Base-by-base conservation (phyloP, 2,113 vertebrate genomes). In the Plecturocebus donacophilus region DNA sequence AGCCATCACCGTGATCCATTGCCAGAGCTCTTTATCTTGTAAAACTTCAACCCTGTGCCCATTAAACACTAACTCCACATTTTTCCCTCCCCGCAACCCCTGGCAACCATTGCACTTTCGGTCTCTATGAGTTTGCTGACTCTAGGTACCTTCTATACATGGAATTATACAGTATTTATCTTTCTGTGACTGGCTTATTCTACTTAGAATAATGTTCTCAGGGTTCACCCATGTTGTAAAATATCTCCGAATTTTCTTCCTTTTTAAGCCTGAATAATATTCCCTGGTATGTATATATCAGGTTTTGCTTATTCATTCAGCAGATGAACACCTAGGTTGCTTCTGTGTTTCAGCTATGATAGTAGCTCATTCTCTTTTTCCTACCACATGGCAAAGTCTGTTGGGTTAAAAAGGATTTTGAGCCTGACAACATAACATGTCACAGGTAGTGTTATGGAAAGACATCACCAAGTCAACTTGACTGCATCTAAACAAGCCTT, bases 331-430 rank as follows among this genome's bases (percentile, higher is more conserved):
- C 38, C 71, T 40, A 21, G 8, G 21, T 83, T 17, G 13, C 38
- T 71, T 45, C 47, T 8, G 45, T 32, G 49, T 71, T 45, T 58
- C 61, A 84, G 52, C 16, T 49, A 7, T 49, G 47, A 4, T 38
- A 61, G 21, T 56, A 49, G 21, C n/a, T 42, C 32, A 54, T 47
- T 52, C 8, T 49, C 66, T 61, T 40, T 42, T 71, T 35, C 32
- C 32, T 56, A 49, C 27, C 2, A 68, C 4, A 56, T 61, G 49
- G 27, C 47, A 76, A 75, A 21, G 4, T 13, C 42, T 61, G 9
- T 81, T 89, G 64, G 76, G 30, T 77, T 81, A 54, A 85, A 97
- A 93, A 47, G 54, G 85, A 91, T 77, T 61, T 81, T 49, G 52
- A 93, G 25, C 40, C 77, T 70, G 19, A 94, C 66, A 94, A 42